phyloP scores from a whole-genome alignment of 1,140 invertebrate genomes.

The Akabosia matsudoensis region DNA sequence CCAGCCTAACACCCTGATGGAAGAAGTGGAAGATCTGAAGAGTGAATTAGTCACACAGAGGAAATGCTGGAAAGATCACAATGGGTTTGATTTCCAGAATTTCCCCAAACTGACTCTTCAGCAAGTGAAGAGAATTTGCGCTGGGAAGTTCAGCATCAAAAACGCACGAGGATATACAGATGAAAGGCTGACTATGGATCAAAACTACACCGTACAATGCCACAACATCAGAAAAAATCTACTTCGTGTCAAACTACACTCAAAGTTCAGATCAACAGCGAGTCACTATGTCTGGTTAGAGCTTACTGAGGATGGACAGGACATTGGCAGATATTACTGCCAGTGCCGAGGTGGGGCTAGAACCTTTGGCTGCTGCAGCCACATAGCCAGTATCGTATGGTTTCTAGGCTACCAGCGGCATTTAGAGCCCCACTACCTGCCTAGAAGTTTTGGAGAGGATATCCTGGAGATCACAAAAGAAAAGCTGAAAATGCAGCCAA shows the following conservation, averaged over 20 bases:
- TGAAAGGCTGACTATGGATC: not conserved
- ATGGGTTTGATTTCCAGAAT: not conserved
- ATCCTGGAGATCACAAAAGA: not conserved
- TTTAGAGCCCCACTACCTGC: not conserved
- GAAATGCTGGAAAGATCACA: not conserved
- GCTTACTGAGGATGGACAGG: not conserved
- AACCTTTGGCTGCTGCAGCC: constrained; percentile 23
- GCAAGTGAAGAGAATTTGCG: not conserved
- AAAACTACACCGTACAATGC: not conserved
- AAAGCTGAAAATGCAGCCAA: too few species aligned
- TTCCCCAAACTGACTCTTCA: constrained; percentile 15
- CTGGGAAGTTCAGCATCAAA: constrained; percentile 14
- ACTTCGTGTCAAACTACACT: not conserved
- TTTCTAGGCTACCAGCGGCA: constrained; percentile 20
- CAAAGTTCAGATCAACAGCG: not conserved
- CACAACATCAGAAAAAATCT: not conserved
- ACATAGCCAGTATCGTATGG: constrained; percentile 28
- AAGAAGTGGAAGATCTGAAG: not conserved
- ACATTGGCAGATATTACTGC: constrained; percentile 22
- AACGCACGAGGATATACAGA: not conserved
- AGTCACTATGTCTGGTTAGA: not conserved
- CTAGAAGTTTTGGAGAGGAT: not conserved
- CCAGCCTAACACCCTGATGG: not conserved
- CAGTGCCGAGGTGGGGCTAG: constrained; percentile 17
- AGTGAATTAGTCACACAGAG: not conserved